Evolutionary conservation across 2,113 vertebrate genomes (phyloP).

Genomic region (Corythoichthys haematopterus): DNA sequence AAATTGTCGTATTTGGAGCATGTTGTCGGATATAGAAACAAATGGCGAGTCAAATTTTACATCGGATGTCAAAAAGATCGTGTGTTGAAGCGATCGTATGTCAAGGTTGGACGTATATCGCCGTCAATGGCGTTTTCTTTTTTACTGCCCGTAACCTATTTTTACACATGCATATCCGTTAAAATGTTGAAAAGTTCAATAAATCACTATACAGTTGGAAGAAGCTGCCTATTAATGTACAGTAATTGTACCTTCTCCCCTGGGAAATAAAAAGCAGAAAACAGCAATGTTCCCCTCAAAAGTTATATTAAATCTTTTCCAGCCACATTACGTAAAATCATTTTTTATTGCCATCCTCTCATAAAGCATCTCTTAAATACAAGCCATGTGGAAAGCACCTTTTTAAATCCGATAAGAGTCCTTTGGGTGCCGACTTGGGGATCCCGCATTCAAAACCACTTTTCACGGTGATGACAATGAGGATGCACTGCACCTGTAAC

Average conservation of each 20-base stretch:
- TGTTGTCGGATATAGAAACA: too few relatives aligned
- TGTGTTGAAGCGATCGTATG: too few relatives aligned
- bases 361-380: slow-evolving; percentile 63
- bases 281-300: slow-evolving; percentile 12
- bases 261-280: slow-evolving; percentile 13
- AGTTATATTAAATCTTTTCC: slow-evolving; percentile 56
- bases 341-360: slow-evolving; percentile 33
- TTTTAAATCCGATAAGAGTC: slow-evolving; percentile 35
- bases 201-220: not conserved
- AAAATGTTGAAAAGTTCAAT: too few relatives aligned
- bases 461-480: slow-evolving; percentile 4
- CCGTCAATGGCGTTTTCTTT: too few relatives aligned
- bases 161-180: too few relatives aligned
- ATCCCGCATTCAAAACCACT: not conserved
- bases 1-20: too few relatives aligned
- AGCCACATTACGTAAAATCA: slow-evolving; percentile 35
- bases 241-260: not conserved
- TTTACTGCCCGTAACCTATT: too few relatives aligned
- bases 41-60: too few relatives aligned
- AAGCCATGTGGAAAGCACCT: slow-evolving; percentile 29
- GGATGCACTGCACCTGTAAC: slow-evolving; percentile 44
- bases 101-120: too few relatives aligned
- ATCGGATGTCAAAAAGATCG: too few relatives aligned
- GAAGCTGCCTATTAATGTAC: not conserved
- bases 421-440: slow-evolving; percentile 24